phyloP scores from a whole-genome alignment of 2,888 invertebrate species.

The Monopis laevigella region DNA sequence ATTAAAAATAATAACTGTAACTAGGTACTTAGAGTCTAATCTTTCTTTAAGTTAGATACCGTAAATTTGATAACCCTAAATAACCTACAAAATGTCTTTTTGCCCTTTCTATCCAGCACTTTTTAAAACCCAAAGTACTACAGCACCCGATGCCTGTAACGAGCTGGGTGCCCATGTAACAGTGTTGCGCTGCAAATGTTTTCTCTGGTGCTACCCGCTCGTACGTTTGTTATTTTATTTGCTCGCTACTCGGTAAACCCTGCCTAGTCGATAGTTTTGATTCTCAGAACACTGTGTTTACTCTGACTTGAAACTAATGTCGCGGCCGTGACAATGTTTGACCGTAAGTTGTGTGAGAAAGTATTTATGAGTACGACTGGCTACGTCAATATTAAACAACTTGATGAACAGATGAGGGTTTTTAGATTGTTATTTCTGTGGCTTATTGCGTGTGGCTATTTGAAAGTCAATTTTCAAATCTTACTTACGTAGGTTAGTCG shows the following conservation, averaged over 20 bases:
- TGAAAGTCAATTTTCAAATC: no score
- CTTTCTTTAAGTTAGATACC: no score
- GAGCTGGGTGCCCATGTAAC: slow-evolving; percentile 20
- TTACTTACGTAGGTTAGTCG: no score
- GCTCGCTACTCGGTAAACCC: slow-evolving; percentile 54
- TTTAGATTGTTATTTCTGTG: slow-evolving; percentile 8
- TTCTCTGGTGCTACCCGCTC: slow-evolving; percentile 20
- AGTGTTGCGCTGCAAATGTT: slow-evolving; percentile 36
- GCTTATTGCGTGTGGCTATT: slow-evolving; percentile 8
- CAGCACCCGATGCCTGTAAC: slow-evolving; percentile 32
- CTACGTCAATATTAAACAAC: slow-evolving; percentile 8
- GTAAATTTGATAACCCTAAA: no score
- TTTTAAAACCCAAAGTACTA: no score
- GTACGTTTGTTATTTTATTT: slow-evolving; percentile 56
- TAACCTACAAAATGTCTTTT: no score
- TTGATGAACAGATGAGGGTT: slow-evolving; percentile 6
- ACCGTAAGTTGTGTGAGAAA: slow-evolving; percentile 9
- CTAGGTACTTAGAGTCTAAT: no score
- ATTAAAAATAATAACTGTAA: no score
- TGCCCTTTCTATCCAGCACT: no score
- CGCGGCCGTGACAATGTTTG: slow-evolving; percentile 39
- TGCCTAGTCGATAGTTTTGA: slow-evolving; percentile 56
- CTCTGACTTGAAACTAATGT: slow-evolving; percentile 51
- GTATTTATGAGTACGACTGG: slow-evolving; percentile 3
- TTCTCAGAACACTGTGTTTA: slow-evolving; percentile 55